Conservation (phyloP, 1,140 invertebrate species). For the Ips typographus region DNA sequence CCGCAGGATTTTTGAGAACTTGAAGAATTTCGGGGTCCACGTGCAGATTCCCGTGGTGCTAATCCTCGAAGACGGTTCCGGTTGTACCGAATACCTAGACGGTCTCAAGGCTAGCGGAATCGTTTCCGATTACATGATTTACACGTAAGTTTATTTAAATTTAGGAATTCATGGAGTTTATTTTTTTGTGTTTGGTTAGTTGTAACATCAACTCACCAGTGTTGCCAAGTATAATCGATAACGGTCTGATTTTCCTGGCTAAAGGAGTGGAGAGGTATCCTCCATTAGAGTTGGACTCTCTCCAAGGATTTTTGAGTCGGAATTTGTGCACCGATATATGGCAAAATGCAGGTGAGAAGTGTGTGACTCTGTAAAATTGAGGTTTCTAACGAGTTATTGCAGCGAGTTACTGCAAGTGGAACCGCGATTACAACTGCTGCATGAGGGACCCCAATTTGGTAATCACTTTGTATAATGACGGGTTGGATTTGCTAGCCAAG, state of each 20-base stretch:
- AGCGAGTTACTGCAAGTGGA: constrained; percentile 55
- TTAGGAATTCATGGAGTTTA: not conserved
- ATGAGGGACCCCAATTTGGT: constrained; percentile 61
- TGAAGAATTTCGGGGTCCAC: constrained; percentile 42
- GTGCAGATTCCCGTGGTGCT: constrained; percentile 43
- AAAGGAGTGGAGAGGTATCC: constrained; percentile 57
- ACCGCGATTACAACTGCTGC: constrained; percentile 53
- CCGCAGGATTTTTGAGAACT: constrained; percentile 38
- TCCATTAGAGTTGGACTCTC: constrained; percentile 60
- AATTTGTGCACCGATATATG: constrained; percentile 67
- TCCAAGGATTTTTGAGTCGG: constrained; percentile 58
- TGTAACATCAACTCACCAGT: constrained; percentile 22
- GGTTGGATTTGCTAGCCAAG: constrained; percentile 60
- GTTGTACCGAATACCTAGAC: constrained; percentile 29
- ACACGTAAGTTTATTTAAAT: constrained; percentile 19
- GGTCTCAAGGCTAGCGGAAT: constrained; percentile 35
- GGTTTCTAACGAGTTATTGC: constrained; percentile 1
- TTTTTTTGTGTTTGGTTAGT: constrained; percentile 20
- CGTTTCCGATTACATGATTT: constrained; percentile 41
- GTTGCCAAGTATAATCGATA: constrained; percentile 52
- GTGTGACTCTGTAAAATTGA: not conserved
- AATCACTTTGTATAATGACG: constrained; percentile 65
- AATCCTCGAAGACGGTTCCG: constrained; percentile 39
- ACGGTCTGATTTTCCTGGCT: constrained; percentile 60
- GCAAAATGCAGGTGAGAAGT: constrained; percentile 54